A percentile compares a stretch with the other conserved stretches of the same genome.
phyloP scores from a whole-genome alignment of 1,140 invertebrate species.

The Tetragnatha versicolor region DNA sequence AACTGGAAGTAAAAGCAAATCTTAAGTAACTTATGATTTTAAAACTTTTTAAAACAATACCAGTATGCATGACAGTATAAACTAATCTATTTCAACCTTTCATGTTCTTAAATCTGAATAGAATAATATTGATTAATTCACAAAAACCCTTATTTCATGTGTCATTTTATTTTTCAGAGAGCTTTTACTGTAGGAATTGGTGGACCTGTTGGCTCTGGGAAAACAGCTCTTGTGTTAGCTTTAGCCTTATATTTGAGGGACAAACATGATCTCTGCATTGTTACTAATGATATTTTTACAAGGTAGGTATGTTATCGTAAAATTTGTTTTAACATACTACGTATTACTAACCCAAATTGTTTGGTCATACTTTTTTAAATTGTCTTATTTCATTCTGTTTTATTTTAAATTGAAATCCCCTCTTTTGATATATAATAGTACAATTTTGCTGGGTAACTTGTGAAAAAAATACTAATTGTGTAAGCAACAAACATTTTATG shows the following conservation, averaged over 20 bases:
- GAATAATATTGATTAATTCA: no score
- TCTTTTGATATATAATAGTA: background rate
- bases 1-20: no score
- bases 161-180: conserved; percentile 58
- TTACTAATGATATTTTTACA: conserved; percentile 66
- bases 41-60: no score
- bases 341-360: background rate
- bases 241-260: conserved; percentile 62
- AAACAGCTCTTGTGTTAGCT: conserved; percentile 63
- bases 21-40: no score
- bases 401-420: background rate
- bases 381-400: background rate
- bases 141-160: no score
- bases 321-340: background rate
- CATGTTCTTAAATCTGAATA: no score
- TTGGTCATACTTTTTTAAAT: background rate
- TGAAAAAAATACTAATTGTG: no score
- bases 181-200: conserved; percentile 65
- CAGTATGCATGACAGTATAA: no score
- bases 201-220: conserved; percentile 65
- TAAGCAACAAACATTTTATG: no score
- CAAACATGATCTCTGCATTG: conserved; percentile 61
- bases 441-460: no score
- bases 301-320: conserved; percentile 58
- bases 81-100: no score